Conservation (phyloP, 2,113 vertebrate genomes). For the Acanthochromis polyacanthus region DNA sequence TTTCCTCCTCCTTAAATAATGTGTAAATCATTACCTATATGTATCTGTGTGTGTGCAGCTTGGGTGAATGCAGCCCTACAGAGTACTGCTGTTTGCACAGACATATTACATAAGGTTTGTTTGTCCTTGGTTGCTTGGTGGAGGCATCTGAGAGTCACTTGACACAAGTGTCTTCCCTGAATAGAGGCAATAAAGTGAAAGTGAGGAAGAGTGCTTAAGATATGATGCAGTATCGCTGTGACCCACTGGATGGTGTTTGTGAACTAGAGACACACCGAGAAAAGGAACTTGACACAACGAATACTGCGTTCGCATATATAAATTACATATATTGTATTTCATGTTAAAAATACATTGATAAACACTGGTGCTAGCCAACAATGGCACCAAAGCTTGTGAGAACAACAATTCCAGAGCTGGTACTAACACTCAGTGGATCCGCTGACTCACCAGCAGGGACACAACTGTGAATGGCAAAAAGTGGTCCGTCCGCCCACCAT, state of each 20-base stretch:
- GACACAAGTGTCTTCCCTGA: constrained; percentile 8
- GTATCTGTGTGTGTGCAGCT: not conserved
- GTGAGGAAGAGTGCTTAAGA: not conserved
- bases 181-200: constrained; percentile 14
- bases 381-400: not conserved
- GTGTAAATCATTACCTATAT: not conserved
- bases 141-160: constrained; percentile 22
- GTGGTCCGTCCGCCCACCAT: too few species aligned
- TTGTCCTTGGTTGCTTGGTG: constrained; percentile 17
- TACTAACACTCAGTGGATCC: not conserved
- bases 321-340: not conserved
- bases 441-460: not conserved
- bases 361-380: not conserved
- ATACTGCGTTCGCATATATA: not conserved
- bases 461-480: not conserved
- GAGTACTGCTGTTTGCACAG: constrained; percentile 21
- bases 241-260: not conserved
- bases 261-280: not conserved
- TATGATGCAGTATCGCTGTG: not conserved
- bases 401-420: not conserved
- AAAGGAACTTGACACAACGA: too few species aligned
- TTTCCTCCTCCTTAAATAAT: constrained; percentile 11
- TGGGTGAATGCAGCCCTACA: not conserved
- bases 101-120: constrained; percentile 51
- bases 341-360: not conserved